These are phyloP conservation scores for Yponomeuta evonymella DNA, from an alignment of 2,888 invertebrate genomes.

Conservation along the genomic window DNA sequence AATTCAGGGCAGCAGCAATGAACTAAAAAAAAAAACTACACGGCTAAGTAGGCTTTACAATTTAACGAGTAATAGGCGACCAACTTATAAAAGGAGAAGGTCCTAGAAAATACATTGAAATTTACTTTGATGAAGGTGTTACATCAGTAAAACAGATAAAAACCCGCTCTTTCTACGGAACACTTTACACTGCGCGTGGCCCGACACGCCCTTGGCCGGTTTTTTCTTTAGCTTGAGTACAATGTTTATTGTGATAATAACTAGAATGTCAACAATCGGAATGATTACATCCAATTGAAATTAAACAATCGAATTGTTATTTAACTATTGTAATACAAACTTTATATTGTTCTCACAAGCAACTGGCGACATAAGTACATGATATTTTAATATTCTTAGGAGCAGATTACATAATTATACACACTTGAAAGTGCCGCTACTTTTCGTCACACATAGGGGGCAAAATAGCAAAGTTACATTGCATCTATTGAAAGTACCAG, in stretches of 20 bases:
- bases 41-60: too few relatives aligned
- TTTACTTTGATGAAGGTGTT: too few relatives aligned
- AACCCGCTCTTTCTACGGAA: too few relatives aligned
- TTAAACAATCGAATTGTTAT: not conserved
- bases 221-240: not conserved
- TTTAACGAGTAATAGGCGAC: too few relatives aligned
- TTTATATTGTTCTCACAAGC: not conserved
- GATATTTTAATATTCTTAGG: not conserved
- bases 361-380: not conserved
- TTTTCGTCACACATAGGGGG: slow-evolving; percentile 51
- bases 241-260: not conserved
- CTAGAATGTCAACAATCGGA: not conserved
- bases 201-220: too few relatives aligned
- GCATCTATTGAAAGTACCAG: not conserved
- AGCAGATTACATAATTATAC: slow-evolving; percentile 23
- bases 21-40: too few relatives aligned
- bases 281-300: not conserved
- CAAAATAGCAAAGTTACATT: slow-evolving; percentile 37
- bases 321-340: not conserved
- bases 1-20: too few relatives aligned
- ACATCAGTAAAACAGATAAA: too few relatives aligned
- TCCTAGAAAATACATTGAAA: too few relatives aligned
- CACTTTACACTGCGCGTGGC: too few relatives aligned
- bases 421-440: slow-evolving; percentile 38
- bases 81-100: too few relatives aligned